Evolutionary conservation across 2,797 vertebrate species (phyloP).

Genomic region (Champsocephalus esox): DNA sequence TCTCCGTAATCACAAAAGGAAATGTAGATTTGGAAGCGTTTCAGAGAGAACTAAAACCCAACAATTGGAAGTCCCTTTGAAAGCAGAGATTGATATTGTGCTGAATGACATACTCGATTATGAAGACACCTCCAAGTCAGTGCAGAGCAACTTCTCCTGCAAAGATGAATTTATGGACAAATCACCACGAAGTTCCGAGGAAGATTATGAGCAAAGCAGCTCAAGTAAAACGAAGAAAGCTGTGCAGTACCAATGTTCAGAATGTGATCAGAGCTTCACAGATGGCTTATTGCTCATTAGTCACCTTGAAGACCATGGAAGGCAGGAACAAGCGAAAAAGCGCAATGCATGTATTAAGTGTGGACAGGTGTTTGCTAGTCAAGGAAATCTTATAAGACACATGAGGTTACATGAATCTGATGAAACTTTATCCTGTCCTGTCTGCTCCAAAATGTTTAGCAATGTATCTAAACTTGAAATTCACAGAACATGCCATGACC

Average conservation of each 20-base stretch:
- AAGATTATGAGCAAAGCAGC: slow-evolving; percentile 29
- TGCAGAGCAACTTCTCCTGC: slow-evolving; percentile 78
- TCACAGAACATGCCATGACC: slow-evolving; percentile 79
- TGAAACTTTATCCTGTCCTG: slow-evolving; percentile 63
- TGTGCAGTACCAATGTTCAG: slow-evolving; percentile 86
- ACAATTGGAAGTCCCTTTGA: slow-evolving; percentile 49
- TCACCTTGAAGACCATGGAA: slow-evolving; percentile 87
- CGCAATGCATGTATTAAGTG: slow-evolving; percentile 74
- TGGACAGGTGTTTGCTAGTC: slow-evolving; percentile 68
- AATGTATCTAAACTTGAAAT: slow-evolving; percentile 72
- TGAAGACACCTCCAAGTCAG: slow-evolving; percentile 68
- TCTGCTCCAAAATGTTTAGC: slow-evolving; percentile 69
- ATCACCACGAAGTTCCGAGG: slow-evolving; percentile 30
- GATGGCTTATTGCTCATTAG: slow-evolving; percentile 88
- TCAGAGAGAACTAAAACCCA: slow-evolving; percentile 18
- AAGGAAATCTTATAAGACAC: slow-evolving; percentile 76
- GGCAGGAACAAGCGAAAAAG: slow-evolving; percentile 79
- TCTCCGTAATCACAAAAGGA: slow-evolving; percentile 79
- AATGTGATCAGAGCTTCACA: slow-evolving; percentile 86
- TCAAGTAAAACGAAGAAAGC: slow-evolving; percentile 56
- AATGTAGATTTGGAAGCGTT: slow-evolving; percentile 66
- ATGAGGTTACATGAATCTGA: slow-evolving; percentile 70
- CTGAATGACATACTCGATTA: slow-evolving; percentile 71
- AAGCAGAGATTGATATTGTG: slow-evolving; percentile 72
- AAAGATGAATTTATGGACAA: slow-evolving; percentile 67